Percentiles rank a stretch among this genome's conserved stretches.
Conservation (phyloP, 2,888 invertebrate genomes). For the Endomychus coccineus region DNA sequence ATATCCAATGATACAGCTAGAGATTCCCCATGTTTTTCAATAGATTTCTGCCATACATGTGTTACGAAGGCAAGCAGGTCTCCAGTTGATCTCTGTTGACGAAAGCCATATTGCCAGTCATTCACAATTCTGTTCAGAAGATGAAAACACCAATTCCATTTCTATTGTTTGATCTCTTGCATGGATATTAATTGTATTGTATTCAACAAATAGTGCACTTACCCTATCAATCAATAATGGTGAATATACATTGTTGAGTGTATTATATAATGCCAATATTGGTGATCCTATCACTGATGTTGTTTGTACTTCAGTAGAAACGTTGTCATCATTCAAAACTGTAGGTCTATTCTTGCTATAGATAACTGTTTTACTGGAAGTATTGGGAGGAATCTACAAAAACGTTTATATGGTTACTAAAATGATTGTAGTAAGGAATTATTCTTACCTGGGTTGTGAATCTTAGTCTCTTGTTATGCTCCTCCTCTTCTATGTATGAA, state of each 20-base stretch:
- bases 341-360: conserved; percentile 57
- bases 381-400: conserved; percentile 8
- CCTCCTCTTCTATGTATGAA: conserved; percentile 10
- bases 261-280: conserved; percentile 52
- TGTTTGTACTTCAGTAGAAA: conserved; percentile 50
- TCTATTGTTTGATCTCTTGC: too few species aligned
- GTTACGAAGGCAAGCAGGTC: too few species aligned
- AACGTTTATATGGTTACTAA: not conserved
- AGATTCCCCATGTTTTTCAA: too few species aligned
- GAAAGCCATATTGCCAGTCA: too few species aligned
- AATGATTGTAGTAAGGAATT: not conserved
- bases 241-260: conserved; percentile 53
- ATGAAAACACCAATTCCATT: too few species aligned
- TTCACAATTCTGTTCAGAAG: too few species aligned
- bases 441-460: conserved; percentile 5
- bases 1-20: too few species aligned
- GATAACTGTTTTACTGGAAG: conserved; percentile 37
- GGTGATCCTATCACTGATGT: conserved; percentile 55
- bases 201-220: conserved; percentile 2
- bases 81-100: too few species aligned
- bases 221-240: conserved; percentile 36
- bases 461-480: conserved; percentile 9
- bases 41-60: too few species aligned
- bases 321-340: conserved; percentile 52
- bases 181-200: not conserved